phyloP scores from a whole-genome alignment of 2,797 vertebrate genomes.

The Peromyscus nudipes region DNA sequence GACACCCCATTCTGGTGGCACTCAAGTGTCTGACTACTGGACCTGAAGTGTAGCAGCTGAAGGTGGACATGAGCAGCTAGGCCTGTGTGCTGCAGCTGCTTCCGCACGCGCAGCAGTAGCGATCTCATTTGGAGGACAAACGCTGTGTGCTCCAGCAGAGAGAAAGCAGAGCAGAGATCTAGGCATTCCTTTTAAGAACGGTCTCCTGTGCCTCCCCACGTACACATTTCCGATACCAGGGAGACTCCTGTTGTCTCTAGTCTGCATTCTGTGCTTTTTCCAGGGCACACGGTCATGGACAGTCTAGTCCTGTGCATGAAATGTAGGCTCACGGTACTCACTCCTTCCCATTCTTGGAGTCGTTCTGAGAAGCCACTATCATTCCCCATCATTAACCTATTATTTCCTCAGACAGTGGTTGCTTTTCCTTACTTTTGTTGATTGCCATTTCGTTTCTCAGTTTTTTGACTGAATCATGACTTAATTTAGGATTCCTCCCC shows the following conservation, averaged over 20 bases:
- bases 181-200: neutral
- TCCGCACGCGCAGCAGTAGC: accelerated
- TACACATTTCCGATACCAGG: neutral
- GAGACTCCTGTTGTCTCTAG: neutral
- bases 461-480: neutral
- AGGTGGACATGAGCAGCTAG: too few relatives aligned
- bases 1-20: neutral
- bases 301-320: neutral
- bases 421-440: neutral
- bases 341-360: neutral
- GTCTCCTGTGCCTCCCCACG: neutral
- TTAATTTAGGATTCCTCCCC: neutral
- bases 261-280: neutral
- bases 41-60: accelerated
- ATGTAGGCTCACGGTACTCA: neutral
- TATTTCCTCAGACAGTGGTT: neutral
- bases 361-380: neutral
- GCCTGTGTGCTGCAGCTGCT: accelerated
- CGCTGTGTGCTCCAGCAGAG: too few relatives aligned
- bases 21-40: neutral
- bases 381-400: neutral
- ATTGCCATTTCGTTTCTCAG: neutral
- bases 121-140: neutral
- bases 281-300: neutral
- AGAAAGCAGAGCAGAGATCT: neutral